Evolutionary conservation across 1,140 invertebrate species (phyloP), one percentile per base, ranked within the genome.

Genomic region (Megathymus violae): DNA sequence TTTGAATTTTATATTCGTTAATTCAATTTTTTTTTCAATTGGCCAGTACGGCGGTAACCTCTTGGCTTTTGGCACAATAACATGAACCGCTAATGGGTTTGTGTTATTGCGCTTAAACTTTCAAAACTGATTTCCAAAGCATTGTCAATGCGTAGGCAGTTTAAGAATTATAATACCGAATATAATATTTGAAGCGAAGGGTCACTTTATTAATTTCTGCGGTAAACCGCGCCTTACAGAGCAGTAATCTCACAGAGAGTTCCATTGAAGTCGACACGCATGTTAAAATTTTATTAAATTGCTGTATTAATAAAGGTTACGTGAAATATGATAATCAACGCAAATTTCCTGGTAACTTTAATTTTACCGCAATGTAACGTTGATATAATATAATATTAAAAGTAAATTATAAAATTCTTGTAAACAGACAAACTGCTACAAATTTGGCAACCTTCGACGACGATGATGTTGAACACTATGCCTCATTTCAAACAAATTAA

Each of bases 151-250:
- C 71, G 74, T 79, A 78, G 79, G 72, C 71, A 64, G 73, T 76
- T 78, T 72, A 59, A 66, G 34, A 22, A 75, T 82, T 78, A 80
- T 74, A 76, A 72, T 70, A 27, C 17, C 40, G 64, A 66, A n/a
- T n/a, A n/a, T n/a, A n/a, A n/a, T n/a, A 75, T 66, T 69, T 66
- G 34, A 67, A 69, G 56, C 61, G 47, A 67, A 67, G 69, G 56
- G 65, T 74, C 63, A 65, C 76, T 76, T 79, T 79, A 78, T 81
- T 84, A 82, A 82, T 82, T 74, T 70, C 54, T 81, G 79, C 62
- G 81, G 81, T 78, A 40, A 51, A 74, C 80, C 80, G 50, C 72
- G 56, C 51, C 16, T 50, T 64, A 68, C 48, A 44, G 60, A 56
- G 51, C 66, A 67, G 31, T 71, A 62, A 75, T 72, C 72, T 69